A percentile compares a stretch with the other conserved stretches of the same genome.
These are phyloP conservation scores for Acleris sparsana DNA, from an alignment of 2,888 invertebrate genomes.

Conservation along the genomic window DNA sequence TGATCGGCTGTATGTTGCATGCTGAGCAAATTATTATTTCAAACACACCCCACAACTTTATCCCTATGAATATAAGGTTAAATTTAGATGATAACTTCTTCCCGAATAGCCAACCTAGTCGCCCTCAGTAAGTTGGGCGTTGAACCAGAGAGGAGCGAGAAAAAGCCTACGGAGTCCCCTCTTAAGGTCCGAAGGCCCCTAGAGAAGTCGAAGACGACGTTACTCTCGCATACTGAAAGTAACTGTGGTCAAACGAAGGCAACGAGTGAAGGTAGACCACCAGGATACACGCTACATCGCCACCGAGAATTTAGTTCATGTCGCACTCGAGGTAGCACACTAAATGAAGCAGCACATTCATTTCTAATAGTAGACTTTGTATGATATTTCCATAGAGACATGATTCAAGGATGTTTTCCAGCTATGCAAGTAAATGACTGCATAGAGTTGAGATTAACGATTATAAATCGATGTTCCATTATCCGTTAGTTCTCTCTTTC, in stretches of 20 bases:
- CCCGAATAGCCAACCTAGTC: constrained; percentile 76
- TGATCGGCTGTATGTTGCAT: constrained; percentile 75
- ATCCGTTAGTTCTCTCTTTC: no score
- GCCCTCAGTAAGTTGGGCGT: constrained; percentile 82
- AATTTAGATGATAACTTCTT: constrained; percentile 48
- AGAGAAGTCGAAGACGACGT: constrained; percentile 81
- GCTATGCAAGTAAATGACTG: no score
- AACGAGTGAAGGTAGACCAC: constrained; percentile 73
- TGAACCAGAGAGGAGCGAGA: constrained; percentile 72
- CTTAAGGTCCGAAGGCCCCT: constrained; percentile 73
- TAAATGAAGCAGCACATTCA: neutral
- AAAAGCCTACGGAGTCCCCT: constrained; percentile 76
- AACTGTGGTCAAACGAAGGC: constrained; percentile 79
- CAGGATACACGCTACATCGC: constrained; percentile 18
- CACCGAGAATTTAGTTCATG: constrained; percentile 21
- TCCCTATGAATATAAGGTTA: constrained; percentile 43
- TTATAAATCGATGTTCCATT: no score
- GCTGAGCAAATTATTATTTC: constrained; percentile 57
- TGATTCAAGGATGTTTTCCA: no score
- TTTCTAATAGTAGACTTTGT: no score
- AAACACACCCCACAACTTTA: constrained; percentile 41
- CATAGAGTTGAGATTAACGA: no score
- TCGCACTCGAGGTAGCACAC: neutral
- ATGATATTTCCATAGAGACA: no score
- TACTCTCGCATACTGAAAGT: constrained; percentile 77